Percentiles rank a stretch among this genome's conserved stretches.
Conservation (phyloP, 2,888 invertebrate species). For the Oscheius sp. region DNA sequence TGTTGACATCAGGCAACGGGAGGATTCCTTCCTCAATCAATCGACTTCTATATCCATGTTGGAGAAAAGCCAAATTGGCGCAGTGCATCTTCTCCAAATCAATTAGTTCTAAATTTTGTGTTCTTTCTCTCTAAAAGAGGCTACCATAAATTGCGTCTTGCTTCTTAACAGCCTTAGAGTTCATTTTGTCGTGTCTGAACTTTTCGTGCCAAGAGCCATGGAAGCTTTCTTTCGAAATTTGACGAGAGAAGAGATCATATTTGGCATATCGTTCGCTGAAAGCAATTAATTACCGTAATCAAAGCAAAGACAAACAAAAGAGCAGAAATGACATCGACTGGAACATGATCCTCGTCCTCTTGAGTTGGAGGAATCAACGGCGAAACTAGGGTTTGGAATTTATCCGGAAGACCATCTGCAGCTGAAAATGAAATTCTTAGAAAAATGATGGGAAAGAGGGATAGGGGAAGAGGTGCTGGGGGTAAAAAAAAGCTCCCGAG, state of each 20-base stretch:
- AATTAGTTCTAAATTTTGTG: slow-evolving; percentile 44
- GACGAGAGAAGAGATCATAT: slow-evolving; percentile 44
- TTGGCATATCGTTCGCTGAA: background rate
- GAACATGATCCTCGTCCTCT: slow-evolving; percentile 4
- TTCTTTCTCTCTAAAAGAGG: background rate
- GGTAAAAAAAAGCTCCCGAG: too few species aligned
- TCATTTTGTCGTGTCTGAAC: slow-evolving; percentile 41
- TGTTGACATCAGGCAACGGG: slow-evolving; percentile 43
- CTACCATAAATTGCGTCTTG: slow-evolving; percentile 57
- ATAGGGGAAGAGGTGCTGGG: too few species aligned
- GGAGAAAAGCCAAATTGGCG: slow-evolving; percentile 55
- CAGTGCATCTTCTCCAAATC: slow-evolving; percentile 52
- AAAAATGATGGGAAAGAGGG: too few species aligned
- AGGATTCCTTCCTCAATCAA: slow-evolving; percentile 52
- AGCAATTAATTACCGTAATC: too few species aligned
- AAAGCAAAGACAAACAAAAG: slow-evolving; percentile 25
- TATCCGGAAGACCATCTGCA: background rate
- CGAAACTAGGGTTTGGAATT: background rate
- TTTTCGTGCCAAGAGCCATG: slow-evolving; percentile 58
- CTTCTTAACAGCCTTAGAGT: slow-evolving; percentile 47
- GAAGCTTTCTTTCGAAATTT: too few species aligned
- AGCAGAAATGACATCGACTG: slow-evolving; percentile 1
- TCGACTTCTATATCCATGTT: slow-evolving; percentile 50
- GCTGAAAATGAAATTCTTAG: background rate
- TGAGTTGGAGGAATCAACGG: background rate